Percentiles rank a stretch among this genome's conserved stretches.
Evolutionary conservation across 2,113 vertebrate genomes (phyloP).

Genomic region (Polypterus bichir): DNA sequence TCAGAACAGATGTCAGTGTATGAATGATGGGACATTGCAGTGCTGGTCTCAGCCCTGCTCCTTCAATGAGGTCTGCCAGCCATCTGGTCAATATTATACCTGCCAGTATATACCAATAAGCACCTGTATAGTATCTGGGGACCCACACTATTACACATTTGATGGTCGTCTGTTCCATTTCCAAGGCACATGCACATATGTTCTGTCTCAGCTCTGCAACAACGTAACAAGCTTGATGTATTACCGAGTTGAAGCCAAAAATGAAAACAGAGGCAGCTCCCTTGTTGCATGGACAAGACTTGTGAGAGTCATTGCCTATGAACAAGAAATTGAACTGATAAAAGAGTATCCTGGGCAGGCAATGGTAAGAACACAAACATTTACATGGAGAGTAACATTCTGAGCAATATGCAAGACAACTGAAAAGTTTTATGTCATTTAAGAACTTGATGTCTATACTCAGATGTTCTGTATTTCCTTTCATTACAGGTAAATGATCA

Average conservation of each 20-base stretch:
- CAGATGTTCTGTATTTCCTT: not conserved
- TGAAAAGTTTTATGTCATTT: not conserved
- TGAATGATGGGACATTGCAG: constrained; percentile 5
- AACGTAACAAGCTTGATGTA: constrained; percentile 7
- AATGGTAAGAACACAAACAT: constrained; percentile 24
- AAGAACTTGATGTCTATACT: not conserved
- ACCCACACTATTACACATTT: constrained; percentile 45
- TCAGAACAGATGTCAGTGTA: constrained; percentile 30
- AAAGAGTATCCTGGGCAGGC: constrained; percentile 20
- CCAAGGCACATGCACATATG: constrained; percentile 34
- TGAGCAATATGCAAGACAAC: too few species aligned
- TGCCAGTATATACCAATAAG: constrained; percentile 27
- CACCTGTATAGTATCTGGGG: constrained; percentile 35
- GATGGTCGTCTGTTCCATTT: constrained; percentile 30
- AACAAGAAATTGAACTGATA: constrained; percentile 27
- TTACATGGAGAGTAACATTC: too few species aligned
- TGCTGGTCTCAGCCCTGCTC: constrained; percentile 26
- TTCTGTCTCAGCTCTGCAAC: constrained; percentile 36
- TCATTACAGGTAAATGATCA: constrained; percentile 30
- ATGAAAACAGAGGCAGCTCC: constrained; percentile 31
- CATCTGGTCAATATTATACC: constrained; percentile 18
- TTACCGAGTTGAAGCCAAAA: constrained; percentile 32
- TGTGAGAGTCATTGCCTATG: constrained; percentile 26
- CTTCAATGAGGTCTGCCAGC: constrained; percentile 29
- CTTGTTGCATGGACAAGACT: constrained; percentile 27